Evolutionary conservation across 2,888 invertebrate genomes (phyloP).

Genomic region (Neocrepidodera transversa): DNA sequence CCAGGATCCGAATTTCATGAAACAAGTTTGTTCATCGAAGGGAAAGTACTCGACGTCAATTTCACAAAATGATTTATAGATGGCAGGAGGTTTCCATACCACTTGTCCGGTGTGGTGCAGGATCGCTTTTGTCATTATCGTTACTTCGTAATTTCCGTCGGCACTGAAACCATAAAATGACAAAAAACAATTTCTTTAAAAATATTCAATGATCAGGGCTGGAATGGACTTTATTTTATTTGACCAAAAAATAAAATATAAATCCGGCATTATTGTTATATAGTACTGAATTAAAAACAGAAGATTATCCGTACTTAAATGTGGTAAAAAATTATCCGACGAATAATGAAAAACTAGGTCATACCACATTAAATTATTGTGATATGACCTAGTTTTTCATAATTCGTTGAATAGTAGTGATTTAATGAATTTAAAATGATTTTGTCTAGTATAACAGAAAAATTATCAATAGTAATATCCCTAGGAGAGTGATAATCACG

Average conservation of each 20-base stretch:
- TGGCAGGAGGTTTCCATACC: conserved; percentile 97
- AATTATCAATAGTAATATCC: too few species aligned
- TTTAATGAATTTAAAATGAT: too few species aligned
- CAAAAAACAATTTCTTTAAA: neutral
- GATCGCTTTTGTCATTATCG: conserved; percentile 97
- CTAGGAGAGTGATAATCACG: too few species aligned
- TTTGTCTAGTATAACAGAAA: too few species aligned
- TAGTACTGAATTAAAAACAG: too few species aligned
- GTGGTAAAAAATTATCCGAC: too few species aligned
- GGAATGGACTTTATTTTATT: neutral
- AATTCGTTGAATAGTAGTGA: too few species aligned
- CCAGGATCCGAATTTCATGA: conserved; percentile 96
- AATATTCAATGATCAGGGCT: neutral
- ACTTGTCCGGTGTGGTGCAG: conserved; percentile 92
- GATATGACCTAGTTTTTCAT: too few species aligned
- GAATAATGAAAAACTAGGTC: too few species aligned
- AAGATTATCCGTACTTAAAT: too few species aligned
- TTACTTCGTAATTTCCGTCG: conserved; percentile 97
- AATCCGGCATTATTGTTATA: neutral
- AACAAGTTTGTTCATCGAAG: conserved; percentile 93
- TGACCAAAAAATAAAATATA: neutral
- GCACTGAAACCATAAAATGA: conserved; percentile 69
- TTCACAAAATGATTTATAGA: conserved; percentile 97
- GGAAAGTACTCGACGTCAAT: conserved; percentile 95
- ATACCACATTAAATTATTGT: too few species aligned